Evolutionary conservation across 1,140 invertebrate species (phyloP), one percentile per base, ranked within the genome.

Genomic region (Dreissena rostriformis): DNA sequence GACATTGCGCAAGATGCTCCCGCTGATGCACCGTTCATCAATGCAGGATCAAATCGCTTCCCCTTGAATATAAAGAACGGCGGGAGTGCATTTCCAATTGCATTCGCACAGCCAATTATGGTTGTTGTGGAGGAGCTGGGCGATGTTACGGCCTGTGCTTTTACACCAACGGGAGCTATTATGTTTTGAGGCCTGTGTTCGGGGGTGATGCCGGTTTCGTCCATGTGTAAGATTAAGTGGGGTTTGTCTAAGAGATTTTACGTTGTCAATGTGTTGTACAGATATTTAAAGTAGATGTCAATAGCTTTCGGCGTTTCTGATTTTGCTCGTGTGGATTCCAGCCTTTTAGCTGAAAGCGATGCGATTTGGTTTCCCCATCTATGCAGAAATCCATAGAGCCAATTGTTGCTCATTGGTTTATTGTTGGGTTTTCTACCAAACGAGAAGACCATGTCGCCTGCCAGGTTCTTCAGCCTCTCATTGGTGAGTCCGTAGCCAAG

Each of bases 81-180:
- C n/a, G n/a, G n/a, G n/a, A n/a, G n/a, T n/a, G n/a, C n/a, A n/a
- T n/a, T n/a, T n/a, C n/a, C n/a, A n/a, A n/a, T n/a, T n/a, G n/a
- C n/a, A n/a, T n/a, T n/a, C n/a, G n/a, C n/a, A 73, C 71, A 73
- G 22, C 52, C 71, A 75, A 75, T 75, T 19, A 75, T n/a, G 11
- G 73, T 75, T 61, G 71, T 73, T 26, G 68, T 55, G 10, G 49
- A 11, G 29, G 66, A 72, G 52, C 29, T 10, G 53, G 78, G 63
- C 6, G 57, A 71, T 5, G 66, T 74, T 74, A 71, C 29, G 7
- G 80, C 66, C 49, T 55, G 53, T 14, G 17, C 53, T 61, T 75
- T 75, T 17, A 26, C 63, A n/a, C 61, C 55, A n/a, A 4, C 11
- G n/a, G 74, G 17, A 65, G 55, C 74, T 49, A 76, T 63, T 6